These are phyloP conservation scores for Gallinago undulata DNA, from an alignment of 2,113 vertebrate species.

Conservation along the genomic window DNA sequence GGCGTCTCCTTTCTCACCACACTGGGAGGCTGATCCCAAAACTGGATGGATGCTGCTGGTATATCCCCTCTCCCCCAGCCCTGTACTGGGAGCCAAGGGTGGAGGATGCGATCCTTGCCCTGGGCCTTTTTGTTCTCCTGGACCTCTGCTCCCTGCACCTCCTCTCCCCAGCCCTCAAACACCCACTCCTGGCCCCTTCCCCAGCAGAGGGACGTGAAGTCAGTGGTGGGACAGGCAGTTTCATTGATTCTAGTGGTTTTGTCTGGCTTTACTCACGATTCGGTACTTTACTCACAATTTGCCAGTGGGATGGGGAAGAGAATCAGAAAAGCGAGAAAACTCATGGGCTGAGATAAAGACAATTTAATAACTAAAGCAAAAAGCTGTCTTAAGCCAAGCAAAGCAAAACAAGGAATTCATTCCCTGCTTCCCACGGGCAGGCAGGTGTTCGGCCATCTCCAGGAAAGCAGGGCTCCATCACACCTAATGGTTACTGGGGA, in stretches of 20 bases:
- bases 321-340: background rate
- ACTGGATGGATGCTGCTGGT: background rate
- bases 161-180: background rate
- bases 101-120: background rate
- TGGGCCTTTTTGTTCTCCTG: slow-evolving; percentile 35
- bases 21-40: background rate
- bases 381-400: background rate
- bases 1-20: background rate
- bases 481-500: background rate
- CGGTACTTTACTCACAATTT: too few species aligned
- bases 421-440: background rate
- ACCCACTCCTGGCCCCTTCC: background rate
- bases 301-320: background rate
- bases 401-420: background rate
- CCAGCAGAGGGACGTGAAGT: background rate
- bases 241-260: background rate
- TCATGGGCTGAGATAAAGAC: background rate
- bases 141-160: background rate
- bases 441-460: background rate
- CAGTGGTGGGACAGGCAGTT: background rate
- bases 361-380: background rate
- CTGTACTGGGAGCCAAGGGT: background rate
- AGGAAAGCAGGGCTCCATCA: background rate
- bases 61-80: background rate
- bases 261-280: background rate